Conservation (phyloP, 2,888 invertebrate genomes). For the Cerceris rybyensis region DNA sequence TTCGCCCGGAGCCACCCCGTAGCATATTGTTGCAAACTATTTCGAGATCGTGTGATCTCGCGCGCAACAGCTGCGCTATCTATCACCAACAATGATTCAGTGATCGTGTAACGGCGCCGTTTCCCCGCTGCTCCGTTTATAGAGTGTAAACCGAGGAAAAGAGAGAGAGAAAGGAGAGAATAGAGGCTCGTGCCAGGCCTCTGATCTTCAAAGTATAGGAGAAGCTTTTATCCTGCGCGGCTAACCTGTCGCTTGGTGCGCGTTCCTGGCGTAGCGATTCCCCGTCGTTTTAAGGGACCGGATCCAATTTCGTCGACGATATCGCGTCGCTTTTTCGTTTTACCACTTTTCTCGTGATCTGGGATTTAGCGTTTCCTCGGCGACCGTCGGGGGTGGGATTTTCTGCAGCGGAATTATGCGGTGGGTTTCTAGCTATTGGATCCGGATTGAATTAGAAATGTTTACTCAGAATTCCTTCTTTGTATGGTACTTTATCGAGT, state of each 20-base stretch:
- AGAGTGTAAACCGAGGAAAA: slow-evolving; percentile 71
- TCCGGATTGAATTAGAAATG: too few species aligned
- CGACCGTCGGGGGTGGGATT: slow-evolving; percentile 5
- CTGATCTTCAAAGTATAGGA: slow-evolving; percentile 77
- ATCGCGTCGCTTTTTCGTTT: neutral
- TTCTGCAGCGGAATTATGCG: slow-evolving; percentile 18
- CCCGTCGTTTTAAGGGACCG: slow-evolving; percentile 47
- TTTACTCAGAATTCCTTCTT: too few species aligned
- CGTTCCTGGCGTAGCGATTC: slow-evolving; percentile 37
- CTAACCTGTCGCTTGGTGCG: slow-evolving; percentile 62
- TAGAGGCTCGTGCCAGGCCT: slow-evolving; percentile 66
- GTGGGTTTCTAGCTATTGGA: too few species aligned
- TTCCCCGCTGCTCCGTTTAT: slow-evolving; percentile 74
- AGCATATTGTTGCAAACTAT: slow-evolving; percentile 79
- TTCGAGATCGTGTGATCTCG: slow-evolving; percentile 77
- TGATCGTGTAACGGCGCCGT: slow-evolving; percentile 75
- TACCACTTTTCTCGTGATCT: neutral
- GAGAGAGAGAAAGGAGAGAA: slow-evolving; percentile 34
- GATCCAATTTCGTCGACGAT: slow-evolving; percentile 56
- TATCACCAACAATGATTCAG: slow-evolving; percentile 80
- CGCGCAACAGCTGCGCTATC: slow-evolving; percentile 79
- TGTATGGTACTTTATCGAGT: too few species aligned
- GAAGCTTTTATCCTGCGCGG: slow-evolving; percentile 68
- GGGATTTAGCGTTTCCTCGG: neutral
- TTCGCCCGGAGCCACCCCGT: slow-evolving; percentile 45